Evolutionary conservation across 2,888 invertebrate genomes (phyloP).

Genomic region (Ophion ventricosus): DNA sequence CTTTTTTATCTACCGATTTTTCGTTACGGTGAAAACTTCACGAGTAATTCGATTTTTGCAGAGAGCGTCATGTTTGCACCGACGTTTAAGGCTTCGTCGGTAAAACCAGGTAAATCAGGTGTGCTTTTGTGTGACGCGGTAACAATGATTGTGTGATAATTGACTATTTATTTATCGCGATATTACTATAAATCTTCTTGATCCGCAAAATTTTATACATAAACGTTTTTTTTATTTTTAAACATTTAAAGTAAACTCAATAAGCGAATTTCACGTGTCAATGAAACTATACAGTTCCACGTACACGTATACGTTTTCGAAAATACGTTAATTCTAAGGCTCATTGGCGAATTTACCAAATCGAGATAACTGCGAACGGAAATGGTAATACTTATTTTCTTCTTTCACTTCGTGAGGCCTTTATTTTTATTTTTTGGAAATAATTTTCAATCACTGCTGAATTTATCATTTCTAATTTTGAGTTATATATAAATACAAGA

Average conservation of each 20-base stretch:
- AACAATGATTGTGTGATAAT: slow-evolving; percentile 50
- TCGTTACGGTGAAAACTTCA: slow-evolving; percentile 29
- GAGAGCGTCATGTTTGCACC: slow-evolving; percentile 90
- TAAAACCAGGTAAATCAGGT: slow-evolving; percentile 87
- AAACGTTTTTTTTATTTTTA: background rate
- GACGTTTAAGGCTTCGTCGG: slow-evolving; percentile 92
- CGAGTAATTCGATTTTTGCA: slow-evolving; percentile 79
- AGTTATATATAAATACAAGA: background rate
- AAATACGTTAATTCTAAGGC: too few relatives aligned
- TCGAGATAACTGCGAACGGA: too few relatives aligned
- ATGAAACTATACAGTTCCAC: too few relatives aligned
- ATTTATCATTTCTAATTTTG: too few relatives aligned
- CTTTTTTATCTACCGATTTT: background rate
- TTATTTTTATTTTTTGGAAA: too few relatives aligned
- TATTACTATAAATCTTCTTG: slow-evolving; percentile 15
- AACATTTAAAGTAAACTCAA: background rate
- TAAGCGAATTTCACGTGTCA: too few relatives aligned
- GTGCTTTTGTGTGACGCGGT: slow-evolving; percentile 35
- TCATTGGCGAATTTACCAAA: too few relatives aligned
- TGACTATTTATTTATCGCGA: background rate
- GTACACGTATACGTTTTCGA: too few relatives aligned
- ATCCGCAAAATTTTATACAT: background rate
- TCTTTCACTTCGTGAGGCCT: too few relatives aligned
- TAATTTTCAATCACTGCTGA: too few relatives aligned
- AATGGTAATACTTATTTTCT: too few relatives aligned